Percentiles rank a stretch among this genome's conserved stretches.
Conservation (phyloP, 2,113 vertebrate genomes). For the Gobio gobio region DNA sequence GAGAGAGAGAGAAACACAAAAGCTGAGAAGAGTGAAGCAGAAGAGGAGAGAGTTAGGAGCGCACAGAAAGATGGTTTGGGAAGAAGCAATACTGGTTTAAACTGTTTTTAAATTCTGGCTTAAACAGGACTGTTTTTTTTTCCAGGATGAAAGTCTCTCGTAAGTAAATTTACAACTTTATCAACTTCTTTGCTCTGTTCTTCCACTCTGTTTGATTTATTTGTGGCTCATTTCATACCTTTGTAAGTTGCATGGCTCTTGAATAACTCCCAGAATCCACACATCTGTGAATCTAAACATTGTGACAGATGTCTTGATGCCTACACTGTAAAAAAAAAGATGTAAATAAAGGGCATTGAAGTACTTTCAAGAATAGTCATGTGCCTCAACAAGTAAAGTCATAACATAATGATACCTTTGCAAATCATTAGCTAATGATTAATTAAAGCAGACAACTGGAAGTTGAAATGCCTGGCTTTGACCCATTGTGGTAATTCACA, state of each 20-base stretch:
- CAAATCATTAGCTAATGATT: too few relatives aligned
- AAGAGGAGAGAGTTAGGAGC: background rate
- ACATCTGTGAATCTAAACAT: slow-evolving; percentile 6
- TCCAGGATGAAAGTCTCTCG: slow-evolving; percentile 75
- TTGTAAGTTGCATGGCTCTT: background rate
- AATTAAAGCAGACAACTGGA: too few relatives aligned
- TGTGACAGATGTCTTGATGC: slow-evolving; percentile 23
- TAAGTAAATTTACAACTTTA: slow-evolving; percentile 66
- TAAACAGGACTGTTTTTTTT: slow-evolving; percentile 24
- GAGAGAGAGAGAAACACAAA: slow-evolving; percentile 60
- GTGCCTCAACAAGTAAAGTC: too few relatives aligned
- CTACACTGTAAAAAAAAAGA: too few relatives aligned
- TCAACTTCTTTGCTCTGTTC: slow-evolving; percentile 18
- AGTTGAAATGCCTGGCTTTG: too few relatives aligned
- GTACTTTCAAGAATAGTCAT: background rate
- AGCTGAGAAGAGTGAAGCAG: slow-evolving; percentile 41
- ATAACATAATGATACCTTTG: too few relatives aligned
- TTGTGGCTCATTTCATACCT: background rate
- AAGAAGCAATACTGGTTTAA: background rate
- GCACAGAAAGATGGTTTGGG: background rate
- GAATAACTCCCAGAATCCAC: slow-evolving; percentile 29
- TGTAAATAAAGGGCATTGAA: background rate
- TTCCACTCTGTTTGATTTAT: background rate
- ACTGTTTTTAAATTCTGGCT: too few relatives aligned
- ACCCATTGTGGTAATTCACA: too few relatives aligned